Percentiles rank a stretch among this genome's conserved stretches.
These are phyloP conservation scores for Toxonevra muliebris DNA, from an alignment of 2,888 invertebrate genomes.

Conservation along the genomic window DNA sequence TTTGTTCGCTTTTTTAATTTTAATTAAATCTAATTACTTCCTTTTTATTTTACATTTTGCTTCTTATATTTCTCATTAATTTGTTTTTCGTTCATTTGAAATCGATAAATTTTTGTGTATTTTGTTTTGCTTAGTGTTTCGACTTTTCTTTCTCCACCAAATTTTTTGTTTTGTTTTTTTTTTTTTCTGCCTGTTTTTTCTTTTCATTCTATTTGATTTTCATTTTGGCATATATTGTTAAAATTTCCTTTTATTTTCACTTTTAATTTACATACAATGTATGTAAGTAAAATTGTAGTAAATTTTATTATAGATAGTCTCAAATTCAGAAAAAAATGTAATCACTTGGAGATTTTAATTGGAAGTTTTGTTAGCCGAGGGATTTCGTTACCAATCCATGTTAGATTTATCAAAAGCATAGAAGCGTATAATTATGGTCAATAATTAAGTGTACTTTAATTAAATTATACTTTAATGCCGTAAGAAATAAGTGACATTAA, in stretches of 20 bases:
- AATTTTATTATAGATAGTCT: not conserved
- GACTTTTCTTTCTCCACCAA: constrained; percentile 12
- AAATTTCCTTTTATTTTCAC: constrained; percentile 2
- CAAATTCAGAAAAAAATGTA: too few relatives aligned
- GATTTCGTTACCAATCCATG: too few relatives aligned
- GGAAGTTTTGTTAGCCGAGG: too few relatives aligned
- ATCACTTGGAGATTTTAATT: too few relatives aligned
- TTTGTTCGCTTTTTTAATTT: constrained; percentile 5
- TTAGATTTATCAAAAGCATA: too few relatives aligned
- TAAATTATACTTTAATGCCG: too few relatives aligned
- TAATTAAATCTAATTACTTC: constrained; percentile 1
- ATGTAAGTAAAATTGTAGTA: too few relatives aligned
- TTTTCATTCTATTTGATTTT: not conserved
- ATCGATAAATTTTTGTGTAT: constrained; percentile 45
- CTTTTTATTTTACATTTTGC: not conserved
- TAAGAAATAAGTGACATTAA: too few relatives aligned
- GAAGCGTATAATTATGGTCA: too few relatives aligned
- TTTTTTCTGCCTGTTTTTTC: constrained; percentile 6
- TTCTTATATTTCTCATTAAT: not conserved
- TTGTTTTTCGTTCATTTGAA: constrained; percentile 12
- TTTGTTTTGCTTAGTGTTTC: constrained; percentile 32
- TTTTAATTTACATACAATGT: constrained; percentile 2
- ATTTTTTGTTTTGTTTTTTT: constrained; percentile 5
- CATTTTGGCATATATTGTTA: not conserved
- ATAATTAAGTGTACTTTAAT: too few relatives aligned